Evolutionary conservation across 2,888 invertebrate genomes (phyloP), one percentile per base, ranked within the genome.

Genomic region (Heteromyza rotundicornis): DNA sequence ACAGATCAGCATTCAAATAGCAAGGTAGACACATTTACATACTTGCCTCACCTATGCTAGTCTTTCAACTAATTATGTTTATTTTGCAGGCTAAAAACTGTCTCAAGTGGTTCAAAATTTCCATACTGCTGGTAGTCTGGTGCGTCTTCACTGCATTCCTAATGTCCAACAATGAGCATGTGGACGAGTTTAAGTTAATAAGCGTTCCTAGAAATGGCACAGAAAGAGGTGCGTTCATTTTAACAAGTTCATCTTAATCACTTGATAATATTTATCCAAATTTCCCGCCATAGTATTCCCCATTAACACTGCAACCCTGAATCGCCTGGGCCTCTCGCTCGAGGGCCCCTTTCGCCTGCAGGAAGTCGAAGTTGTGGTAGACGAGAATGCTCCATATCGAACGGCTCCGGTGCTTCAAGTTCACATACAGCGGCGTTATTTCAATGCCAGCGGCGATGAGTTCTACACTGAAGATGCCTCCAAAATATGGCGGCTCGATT

Each of bases 91-190:
- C 73, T 20, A 77, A 74, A 63, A 78, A 78, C 62, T 78, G 76
- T 76, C 71, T 82, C 19, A 79, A 78, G 51, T 82, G 81, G 80
- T 70, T 80, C 16, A 83, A 83, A 70, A 86, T 90, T 72, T 77
- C 84, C 0, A 67, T 88, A 0, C 84, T 92, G 0, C 79, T 89
- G 1, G 82, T 84, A 0, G 86, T 88, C 55, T 92, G 92, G 92
- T 70, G 87, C 1, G 84, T 88, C 67, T 91, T 91, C 76, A 90
- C 91, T 0, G 84, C 86, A 2, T 86, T 88, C 8, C 85, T 92
- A 66, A 87, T 91, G 84, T 85, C 87, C 72, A 90, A 89, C 74
- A 88, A 86, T 65, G 92, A 91, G 70, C 89, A 87, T 73, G 86
- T 88, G 35, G 85, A 86, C 51, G 81, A 86, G 19, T 83, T 85